phyloP scores from a whole-genome alignment of 2,797 vertebrate genomes.

The Hippocampus kuda region DNA sequence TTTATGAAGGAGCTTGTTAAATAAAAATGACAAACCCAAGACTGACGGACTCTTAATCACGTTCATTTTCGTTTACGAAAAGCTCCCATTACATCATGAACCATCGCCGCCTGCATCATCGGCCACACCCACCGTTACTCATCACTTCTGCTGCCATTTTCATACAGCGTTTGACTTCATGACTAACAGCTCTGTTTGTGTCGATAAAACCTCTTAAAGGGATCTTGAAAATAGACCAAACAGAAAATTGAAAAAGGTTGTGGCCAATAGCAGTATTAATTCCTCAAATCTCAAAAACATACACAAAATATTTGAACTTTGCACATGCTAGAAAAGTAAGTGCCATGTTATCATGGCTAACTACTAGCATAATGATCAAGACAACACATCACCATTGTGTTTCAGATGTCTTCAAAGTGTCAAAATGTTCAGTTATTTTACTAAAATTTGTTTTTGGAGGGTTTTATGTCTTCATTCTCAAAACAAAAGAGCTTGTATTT shows the following conservation, averaged over 20 bases:
- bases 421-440: too few relatives aligned
- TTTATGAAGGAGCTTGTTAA: conserved; percentile 95
- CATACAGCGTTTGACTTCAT: not conserved
- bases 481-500: too few relatives aligned
- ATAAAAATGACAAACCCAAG: conserved; percentile 65
- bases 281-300: too few relatives aligned
- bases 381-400: too few relatives aligned
- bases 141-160: conserved; percentile 1
- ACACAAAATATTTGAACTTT: too few relatives aligned
- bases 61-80: not conserved
- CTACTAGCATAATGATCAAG: too few relatives aligned
- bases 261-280: not conserved
- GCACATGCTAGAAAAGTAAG: too few relatives aligned
- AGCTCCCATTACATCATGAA: not conserved
- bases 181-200: not conserved
- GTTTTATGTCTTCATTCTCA: too few relatives aligned
- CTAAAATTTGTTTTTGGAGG: too few relatives aligned
- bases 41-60: not conserved
- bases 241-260: not conserved
- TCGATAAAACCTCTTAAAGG: not conserved
- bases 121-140: not conserved
- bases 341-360: too few relatives aligned
- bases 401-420: too few relatives aligned
- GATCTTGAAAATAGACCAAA: not conserved
- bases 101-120: conserved; percentile 3